These are phyloP conservation scores for Mystacornis crossleyi DNA, from an alignment of 2,113 vertebrate genomes.

Conservation along the genomic window DNA sequence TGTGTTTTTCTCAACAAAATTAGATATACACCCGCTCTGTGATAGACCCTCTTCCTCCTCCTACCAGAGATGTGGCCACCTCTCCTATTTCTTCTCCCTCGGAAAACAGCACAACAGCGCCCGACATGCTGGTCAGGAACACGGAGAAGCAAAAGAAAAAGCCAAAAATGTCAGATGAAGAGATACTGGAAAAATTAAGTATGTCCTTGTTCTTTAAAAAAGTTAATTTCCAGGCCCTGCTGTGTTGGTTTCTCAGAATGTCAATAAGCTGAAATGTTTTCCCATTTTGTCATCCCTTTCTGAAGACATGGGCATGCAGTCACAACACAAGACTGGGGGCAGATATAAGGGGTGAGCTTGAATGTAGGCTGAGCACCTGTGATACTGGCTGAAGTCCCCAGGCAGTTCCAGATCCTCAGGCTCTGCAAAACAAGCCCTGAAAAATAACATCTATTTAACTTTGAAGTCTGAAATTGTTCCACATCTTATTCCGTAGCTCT, in stretches of 20 bases:
- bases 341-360: not conserved
- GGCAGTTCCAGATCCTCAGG: not conserved
- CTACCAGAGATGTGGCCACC: slow-evolving; percentile 89
- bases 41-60: slow-evolving; percentile 88
- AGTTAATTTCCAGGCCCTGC: not conserved
- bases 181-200: slow-evolving; percentile 97
- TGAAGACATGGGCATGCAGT: not conserved
- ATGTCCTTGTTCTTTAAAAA: slow-evolving; percentile 48
- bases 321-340: not conserved
- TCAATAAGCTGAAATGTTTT: not conserved
- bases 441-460: not conserved
- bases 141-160: slow-evolving; percentile 93
- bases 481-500: not conserved
- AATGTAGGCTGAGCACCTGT: not conserved
- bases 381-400: not conserved
- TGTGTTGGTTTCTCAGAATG: not conserved
- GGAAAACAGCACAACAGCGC: slow-evolving; percentile 70
- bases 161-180: slow-evolving; percentile 97
- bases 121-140: slow-evolving; percentile 80
- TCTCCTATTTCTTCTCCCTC: slow-evolving; percentile 84
- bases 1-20: not conserved
- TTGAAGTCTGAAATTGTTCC: not conserved
- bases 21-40: slow-evolving; percentile 97
- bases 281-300: not conserved
- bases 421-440: not conserved